A percentile compares a stretch with the other conserved stretches of the same genome.
phyloP scores from a whole-genome alignment of 2,888 invertebrate species.

The Tetramorium bicarinatum region DNA sequence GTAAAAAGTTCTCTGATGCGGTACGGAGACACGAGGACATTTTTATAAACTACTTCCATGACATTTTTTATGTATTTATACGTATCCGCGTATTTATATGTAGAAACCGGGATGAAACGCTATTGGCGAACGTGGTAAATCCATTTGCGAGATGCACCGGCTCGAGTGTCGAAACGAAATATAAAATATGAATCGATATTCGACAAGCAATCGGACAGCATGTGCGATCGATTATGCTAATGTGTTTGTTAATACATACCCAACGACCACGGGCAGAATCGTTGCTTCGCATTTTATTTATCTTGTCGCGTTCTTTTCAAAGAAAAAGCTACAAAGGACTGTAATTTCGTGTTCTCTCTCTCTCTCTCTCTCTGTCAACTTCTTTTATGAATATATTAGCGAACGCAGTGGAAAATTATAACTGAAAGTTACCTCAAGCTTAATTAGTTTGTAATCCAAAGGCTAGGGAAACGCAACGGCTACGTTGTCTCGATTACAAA shows the following conservation, averaged over 20 bases:
- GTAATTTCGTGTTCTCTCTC: background rate
- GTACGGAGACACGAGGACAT: background rate
- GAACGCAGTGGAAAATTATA: slow-evolving; percentile 5
- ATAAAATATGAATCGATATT: slow-evolving; percentile 22
- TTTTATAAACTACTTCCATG: background rate
- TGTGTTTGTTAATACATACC: background rate
- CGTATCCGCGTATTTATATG: background rate
- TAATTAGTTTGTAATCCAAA: slow-evolving; percentile 29
- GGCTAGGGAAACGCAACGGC: background rate
- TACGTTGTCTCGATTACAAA: slow-evolving; percentile 8
- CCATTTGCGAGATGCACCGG: slow-evolving; percentile 9
- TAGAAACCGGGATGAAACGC: background rate
- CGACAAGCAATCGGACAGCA: slow-evolving; percentile 15
- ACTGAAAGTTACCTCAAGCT: slow-evolving; percentile 8
- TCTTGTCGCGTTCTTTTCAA: background rate
- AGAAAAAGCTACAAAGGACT: background rate
- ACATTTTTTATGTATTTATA: background rate
- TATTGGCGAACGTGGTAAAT: background rate
- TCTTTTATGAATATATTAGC: slow-evolving; percentile 1
- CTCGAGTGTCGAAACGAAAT: slow-evolving; percentile 10
- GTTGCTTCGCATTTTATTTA: background rate
- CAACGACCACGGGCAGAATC: slow-evolving; percentile 1
- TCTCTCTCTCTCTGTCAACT: background rate
- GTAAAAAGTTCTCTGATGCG: background rate
- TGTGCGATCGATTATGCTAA: slow-evolving; percentile 33